phyloP scores from a whole-genome alignment of 2,888 invertebrate species.

The Tetranychus piercei region DNA sequence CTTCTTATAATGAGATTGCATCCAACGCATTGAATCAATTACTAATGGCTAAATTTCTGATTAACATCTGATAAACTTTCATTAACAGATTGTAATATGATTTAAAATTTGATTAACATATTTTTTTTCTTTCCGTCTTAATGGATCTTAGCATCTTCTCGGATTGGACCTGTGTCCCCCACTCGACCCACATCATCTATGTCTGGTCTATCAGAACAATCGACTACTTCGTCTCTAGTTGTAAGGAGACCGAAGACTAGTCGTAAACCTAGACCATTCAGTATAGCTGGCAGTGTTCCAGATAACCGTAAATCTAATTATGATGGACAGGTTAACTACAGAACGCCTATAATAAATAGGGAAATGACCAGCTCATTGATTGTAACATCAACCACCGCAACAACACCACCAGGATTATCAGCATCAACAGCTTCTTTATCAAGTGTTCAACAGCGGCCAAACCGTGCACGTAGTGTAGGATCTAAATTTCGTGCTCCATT shows the following conservation, averaged over 20 bases:
- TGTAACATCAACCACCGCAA: constrained; percentile 4
- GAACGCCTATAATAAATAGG: neutral
- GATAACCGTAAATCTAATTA: neutral
- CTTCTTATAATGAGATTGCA: too few relatives aligned
- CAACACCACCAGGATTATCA: constrained; percentile 1
- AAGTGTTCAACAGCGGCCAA: constrained; percentile 8
- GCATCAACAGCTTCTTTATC: constrained; percentile 7
- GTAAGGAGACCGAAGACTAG: constrained; percentile 1
- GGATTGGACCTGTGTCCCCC: constrained; percentile 21
- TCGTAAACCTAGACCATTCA: constrained; percentile 14
- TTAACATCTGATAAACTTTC: too few relatives aligned
- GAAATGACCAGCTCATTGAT: neutral
- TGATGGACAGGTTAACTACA: neutral
- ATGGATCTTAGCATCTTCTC: neutral
- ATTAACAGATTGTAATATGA: too few relatives aligned
- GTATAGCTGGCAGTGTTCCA: constrained; percentile 9
- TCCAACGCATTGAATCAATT: too few relatives aligned
- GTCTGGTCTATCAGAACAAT: constrained; percentile 41
- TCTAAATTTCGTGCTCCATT: constrained; percentile 8
- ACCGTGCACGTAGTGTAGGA: constrained; percentile 16
- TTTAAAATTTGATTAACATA: too few relatives aligned
- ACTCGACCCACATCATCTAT: constrained; percentile 73
- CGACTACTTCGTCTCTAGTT: constrained; percentile 5
- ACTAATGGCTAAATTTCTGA: too few relatives aligned
- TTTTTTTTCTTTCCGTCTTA: neutral